Conservation (phyloP, 1,140 invertebrate genomes). For the Lepidurus couesii region DNA sequence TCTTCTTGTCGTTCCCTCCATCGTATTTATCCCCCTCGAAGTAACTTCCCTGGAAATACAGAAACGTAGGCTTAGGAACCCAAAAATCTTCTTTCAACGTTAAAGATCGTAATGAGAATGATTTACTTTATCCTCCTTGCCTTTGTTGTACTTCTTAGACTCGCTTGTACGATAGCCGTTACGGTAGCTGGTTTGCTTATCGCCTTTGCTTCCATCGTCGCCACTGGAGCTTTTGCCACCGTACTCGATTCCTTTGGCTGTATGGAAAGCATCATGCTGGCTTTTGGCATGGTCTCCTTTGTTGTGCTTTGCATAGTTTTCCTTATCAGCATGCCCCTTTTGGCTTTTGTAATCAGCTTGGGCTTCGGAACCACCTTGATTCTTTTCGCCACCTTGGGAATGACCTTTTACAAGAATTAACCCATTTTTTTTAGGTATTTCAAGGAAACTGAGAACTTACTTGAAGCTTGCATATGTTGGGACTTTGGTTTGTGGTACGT, state of each 20-base stretch:
- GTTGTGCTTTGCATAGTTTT: background rate
- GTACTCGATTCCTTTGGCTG: slow-evolving; percentile 7
- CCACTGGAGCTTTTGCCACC: slow-evolving; percentile 6
- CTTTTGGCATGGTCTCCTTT: slow-evolving; percentile 8
- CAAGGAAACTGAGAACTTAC: slow-evolving; percentile 12
- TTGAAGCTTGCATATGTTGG: background rate
- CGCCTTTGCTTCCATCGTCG: background rate
- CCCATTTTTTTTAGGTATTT: background rate
- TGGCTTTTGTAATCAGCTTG: slow-evolving; percentile 17
- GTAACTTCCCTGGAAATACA: slow-evolving; percentile 5
- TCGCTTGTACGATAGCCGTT: background rate
- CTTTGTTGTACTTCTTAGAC: slow-evolving; percentile 1
- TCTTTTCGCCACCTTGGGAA: background rate
- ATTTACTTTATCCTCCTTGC: slow-evolving; percentile 8
- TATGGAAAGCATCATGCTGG: slow-evolving; percentile 5
- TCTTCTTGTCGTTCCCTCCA: background rate
- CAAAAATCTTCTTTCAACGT: background rate
- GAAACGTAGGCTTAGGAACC: background rate
- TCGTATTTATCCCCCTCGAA: slow-evolving; percentile 11
- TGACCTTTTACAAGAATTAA: background rate
- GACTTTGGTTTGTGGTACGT: background rate
- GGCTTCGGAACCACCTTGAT: background rate
- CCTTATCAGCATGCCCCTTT: slow-evolving; percentile 8
- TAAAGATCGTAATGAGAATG: background rate
- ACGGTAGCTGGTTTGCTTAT: slow-evolving; percentile 15